Evolutionary conservation across 2,797 vertebrate species (phyloP).

Genomic region (Natrix natrix): DNA sequence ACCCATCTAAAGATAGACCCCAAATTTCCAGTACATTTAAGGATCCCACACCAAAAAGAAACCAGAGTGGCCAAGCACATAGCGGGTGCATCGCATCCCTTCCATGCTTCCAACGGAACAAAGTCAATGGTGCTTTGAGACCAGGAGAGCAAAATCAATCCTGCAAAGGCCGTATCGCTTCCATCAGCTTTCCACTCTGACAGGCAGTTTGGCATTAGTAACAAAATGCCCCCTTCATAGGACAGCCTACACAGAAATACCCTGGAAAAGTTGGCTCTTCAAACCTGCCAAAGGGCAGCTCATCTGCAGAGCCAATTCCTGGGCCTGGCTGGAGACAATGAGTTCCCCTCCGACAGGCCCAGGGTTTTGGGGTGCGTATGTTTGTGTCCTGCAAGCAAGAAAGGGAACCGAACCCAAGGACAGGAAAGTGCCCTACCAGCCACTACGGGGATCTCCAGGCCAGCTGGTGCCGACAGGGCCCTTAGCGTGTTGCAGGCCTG

Average conservation of each 20-base stretch:
- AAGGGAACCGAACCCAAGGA: background rate
- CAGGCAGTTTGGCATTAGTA: background rate
- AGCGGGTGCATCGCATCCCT: accelerated
- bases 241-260: background rate
- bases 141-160: background rate
- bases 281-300: background rate
- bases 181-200: background rate
- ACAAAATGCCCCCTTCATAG: background rate
- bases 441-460: background rate
- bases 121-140: background rate
- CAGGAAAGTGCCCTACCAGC: conserved; percentile 68
- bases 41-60: background rate
- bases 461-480: conserved; percentile 72
- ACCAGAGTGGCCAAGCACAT: background rate
- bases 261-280: background rate
- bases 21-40: background rate
- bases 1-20: background rate
- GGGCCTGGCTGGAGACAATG: background rate
- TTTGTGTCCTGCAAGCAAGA: background rate
- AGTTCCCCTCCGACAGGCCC: background rate
- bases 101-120: background rate
- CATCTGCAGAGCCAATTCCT: background rate
- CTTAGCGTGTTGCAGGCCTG: conserved; percentile 89
- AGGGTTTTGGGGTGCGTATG: background rate
- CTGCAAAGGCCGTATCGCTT: background rate